Conservation (phyloP, 2,888 invertebrate genomes). For the Volucella inflata region DNA sequence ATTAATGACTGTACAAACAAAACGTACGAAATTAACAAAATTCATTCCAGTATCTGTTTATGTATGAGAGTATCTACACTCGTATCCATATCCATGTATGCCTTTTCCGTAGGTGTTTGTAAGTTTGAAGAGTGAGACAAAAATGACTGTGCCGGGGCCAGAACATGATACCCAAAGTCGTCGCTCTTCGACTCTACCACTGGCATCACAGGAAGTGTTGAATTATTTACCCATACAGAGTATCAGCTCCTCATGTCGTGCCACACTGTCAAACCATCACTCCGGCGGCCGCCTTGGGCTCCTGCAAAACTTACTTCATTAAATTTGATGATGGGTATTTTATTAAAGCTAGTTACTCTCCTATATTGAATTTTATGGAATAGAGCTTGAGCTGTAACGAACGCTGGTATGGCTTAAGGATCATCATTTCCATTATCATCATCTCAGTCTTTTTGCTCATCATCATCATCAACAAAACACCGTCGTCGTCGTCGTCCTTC, state of each 20-base stretch:
- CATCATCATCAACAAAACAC: background rate
- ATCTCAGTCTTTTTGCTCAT: slow-evolving; percentile 17
- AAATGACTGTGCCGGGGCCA: slow-evolving; percentile 48
- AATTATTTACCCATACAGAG: slow-evolving; percentile 75
- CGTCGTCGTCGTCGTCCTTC: slow-evolving; percentile 26
- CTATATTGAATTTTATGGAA: slow-evolving; percentile 74
- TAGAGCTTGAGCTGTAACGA: slow-evolving; percentile 34
- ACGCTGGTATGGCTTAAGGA: slow-evolving; percentile 57
- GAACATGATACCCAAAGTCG: slow-evolving; percentile 44
- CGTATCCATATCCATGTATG: no score
- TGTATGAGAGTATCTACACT: slow-evolving; percentile 17
- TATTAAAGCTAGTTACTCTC: slow-evolving; percentile 70
- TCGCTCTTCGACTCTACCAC: slow-evolving; percentile 45
- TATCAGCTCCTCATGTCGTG: slow-evolving; percentile 74
- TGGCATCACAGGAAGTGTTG: slow-evolving; percentile 72
- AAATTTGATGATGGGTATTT: slow-evolving; percentile 75
- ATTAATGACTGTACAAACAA: slow-evolving; percentile 76
- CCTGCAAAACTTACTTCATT: slow-evolving; percentile 75
- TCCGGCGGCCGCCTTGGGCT: slow-evolving; percentile 68
- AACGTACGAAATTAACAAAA: slow-evolving; percentile 76
- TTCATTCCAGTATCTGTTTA: slow-evolving; percentile 74
- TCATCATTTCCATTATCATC: slow-evolving; percentile 66
- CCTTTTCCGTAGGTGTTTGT: slow-evolving; percentile 2
- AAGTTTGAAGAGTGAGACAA: background rate
- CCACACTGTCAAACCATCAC: slow-evolving; percentile 73